Evolutionary conservation across 1,140 invertebrate genomes (phyloP).

Genomic region (Grapholita molesta): DNA sequence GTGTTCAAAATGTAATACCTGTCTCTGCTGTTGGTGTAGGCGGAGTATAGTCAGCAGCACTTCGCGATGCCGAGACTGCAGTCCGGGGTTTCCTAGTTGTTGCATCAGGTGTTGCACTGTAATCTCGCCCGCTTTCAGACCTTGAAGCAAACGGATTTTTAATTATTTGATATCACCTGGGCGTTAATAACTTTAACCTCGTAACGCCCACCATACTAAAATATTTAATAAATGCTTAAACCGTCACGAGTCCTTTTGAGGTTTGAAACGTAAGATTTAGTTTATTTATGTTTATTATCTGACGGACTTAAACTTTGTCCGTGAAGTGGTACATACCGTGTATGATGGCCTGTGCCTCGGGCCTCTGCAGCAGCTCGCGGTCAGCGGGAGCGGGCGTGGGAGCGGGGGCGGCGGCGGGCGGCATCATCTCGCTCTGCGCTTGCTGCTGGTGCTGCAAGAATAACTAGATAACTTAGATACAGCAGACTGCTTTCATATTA

Average conservation of each 20-base stretch:
- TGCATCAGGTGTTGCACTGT: constrained; percentile 85
- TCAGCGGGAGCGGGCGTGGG: constrained; percentile 27
- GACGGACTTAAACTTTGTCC: too few species aligned
- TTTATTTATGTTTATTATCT: too few species aligned
- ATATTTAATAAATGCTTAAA: too few species aligned
- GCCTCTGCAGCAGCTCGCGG: constrained; percentile 82
- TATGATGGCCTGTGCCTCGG: constrained; percentile 86
- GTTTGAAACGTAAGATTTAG: too few species aligned
- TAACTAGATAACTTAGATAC: neutral
- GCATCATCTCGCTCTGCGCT: constrained; percentile 33
- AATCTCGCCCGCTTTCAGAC: constrained; percentile 85
- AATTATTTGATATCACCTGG: too few species aligned
- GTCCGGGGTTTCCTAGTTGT: constrained; percentile 84
- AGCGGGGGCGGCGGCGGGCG: constrained; percentile 18
- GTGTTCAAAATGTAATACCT: constrained; percentile 27
- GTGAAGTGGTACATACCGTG: constrained; percentile 79
- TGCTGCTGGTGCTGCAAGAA: constrained; percentile 35
- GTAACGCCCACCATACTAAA: too few species aligned
- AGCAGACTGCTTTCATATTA: too few species aligned
- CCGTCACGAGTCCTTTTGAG: too few species aligned
- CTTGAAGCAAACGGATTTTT: constrained; percentile 43
- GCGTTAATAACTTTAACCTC: too few species aligned
- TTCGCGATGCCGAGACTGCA: constrained; percentile 85
- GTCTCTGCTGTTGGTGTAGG: constrained; percentile 72
- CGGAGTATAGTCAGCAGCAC: constrained; percentile 83